phyloP scores from a whole-genome alignment of 2,888 invertebrate genomes.

The Drosophila hamatofila region DNA sequence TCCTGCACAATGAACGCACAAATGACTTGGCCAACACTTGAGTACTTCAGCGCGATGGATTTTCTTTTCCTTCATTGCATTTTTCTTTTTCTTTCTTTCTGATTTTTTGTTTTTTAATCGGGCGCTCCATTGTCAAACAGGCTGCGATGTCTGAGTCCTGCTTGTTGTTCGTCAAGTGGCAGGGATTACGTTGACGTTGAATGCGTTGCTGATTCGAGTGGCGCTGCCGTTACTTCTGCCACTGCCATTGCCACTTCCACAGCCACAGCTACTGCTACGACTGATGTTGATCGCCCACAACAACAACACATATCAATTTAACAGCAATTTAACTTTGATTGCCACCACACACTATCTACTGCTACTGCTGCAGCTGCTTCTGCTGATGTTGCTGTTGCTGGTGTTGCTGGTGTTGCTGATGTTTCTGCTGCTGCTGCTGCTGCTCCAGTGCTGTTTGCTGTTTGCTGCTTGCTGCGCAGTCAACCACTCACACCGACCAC shows the following conservation, averaged over 20 bases:
- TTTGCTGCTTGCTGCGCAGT: slow-evolving; percentile 15
- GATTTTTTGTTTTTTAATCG: slow-evolving; percentile 65
- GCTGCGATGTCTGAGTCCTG: slow-evolving; percentile 32
- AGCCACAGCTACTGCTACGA: slow-evolving; percentile 5
- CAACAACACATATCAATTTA: slow-evolving; percentile 47
- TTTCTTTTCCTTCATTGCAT: slow-evolving; percentile 15
- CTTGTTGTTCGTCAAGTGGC: slow-evolving; percentile 59
- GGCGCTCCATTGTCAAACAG: slow-evolving; percentile 60
- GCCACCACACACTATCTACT: slow-evolving; percentile 36
- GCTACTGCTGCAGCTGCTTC: slow-evolving; percentile 14
- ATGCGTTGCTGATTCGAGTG: slow-evolving; percentile 73
- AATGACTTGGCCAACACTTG: slow-evolving; percentile 74
- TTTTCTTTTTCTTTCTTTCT: slow-evolving; percentile 12
- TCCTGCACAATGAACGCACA: slow-evolving; percentile 72
- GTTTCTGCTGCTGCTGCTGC: slow-evolving; percentile 9
- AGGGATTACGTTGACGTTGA: slow-evolving; percentile 74
- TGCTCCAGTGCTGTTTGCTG: slow-evolving; percentile 20
- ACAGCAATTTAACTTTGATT: slow-evolving; percentile 59
- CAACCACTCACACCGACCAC: slow-evolving; percentile 83
- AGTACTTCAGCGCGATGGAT: slow-evolving; percentile 62
- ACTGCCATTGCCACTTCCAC: slow-evolving; percentile 9
- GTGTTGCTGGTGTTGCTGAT: slow-evolving; percentile 15
- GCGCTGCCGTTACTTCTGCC: slow-evolving; percentile 10
- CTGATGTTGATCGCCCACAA: slow-evolving; percentile 15
- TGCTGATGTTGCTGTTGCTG: slow-evolving; percentile 19